Conservation (phyloP, 2,888 invertebrate genomes). For the Thyatira batis region DNA sequence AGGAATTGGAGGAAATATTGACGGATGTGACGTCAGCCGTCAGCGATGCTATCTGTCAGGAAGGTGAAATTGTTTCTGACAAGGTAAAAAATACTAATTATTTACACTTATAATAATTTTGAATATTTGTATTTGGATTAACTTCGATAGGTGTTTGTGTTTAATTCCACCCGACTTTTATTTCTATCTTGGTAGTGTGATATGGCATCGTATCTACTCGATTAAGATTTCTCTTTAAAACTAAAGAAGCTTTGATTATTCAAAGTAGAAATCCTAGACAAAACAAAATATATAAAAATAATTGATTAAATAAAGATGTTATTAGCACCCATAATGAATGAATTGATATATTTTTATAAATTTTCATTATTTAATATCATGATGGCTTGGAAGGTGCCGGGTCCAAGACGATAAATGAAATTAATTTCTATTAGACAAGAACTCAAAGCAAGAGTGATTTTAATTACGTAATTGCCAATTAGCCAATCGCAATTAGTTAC, state of each 20-base stretch:
- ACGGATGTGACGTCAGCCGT: slow-evolving; percentile 93
- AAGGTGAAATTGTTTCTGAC: slow-evolving; percentile 91
- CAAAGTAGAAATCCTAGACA: too few relatives aligned
- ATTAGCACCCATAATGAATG: neutral
- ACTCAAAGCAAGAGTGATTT: neutral
- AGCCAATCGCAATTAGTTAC: too few relatives aligned
- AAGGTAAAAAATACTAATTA: too few relatives aligned
- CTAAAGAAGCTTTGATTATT: too few relatives aligned
- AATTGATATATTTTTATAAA: neutral
- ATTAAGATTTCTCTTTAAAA: too few relatives aligned
- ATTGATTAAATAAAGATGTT: neutral
- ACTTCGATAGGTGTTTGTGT: too few relatives aligned
- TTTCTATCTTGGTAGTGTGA: too few relatives aligned
- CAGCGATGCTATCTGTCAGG: slow-evolving; percentile 93
- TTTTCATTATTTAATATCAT: neutral
- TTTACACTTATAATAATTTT: too few relatives aligned
- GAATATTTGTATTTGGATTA: too few relatives aligned
- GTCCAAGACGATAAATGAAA: slow-evolving; percentile 1
- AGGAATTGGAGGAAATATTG: slow-evolving; percentile 97
- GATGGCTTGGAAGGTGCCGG: neutral
- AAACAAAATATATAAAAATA: too few relatives aligned
- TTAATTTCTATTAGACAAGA: slow-evolving; percentile 4
- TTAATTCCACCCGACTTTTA: too few relatives aligned
- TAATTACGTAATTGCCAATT: slow-evolving; percentile 9
- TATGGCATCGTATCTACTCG: too few relatives aligned